Base-by-base conservation (phyloP, 2,113 vertebrate genomes). In the Phrynosoma platyrhinos region DNA sequence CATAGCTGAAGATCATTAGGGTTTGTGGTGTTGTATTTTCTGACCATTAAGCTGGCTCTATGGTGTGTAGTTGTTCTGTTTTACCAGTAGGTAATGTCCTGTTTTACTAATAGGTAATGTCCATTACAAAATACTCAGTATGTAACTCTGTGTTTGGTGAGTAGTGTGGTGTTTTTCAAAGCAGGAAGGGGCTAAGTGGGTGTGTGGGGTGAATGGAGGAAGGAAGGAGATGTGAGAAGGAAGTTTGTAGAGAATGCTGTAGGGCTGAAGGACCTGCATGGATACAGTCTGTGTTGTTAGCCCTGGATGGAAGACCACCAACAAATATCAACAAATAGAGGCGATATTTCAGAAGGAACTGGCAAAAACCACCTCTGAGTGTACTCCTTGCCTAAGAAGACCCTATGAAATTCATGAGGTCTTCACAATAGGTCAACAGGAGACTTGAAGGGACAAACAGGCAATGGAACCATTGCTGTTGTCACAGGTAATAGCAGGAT, bases 61-160 rank as follows among this genome's bases (percentile, higher is more conserved):
- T 84, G 89, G 87, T 88, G 69, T 82, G 88, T n/a, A 90, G 69
- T 14, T 89, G 53, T 89, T 94, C 94, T 88, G 40, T 87, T 84
- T 91, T 90, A 89, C 82, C 30, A 27, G 3, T 6, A 88, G 90
- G 69, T 87, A 92, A 85, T 62, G 12, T 81, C 82, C 0, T 55
- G 12, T 12, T 12, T 55, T 88, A 89, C 82, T 25, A 27, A 3
- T 6, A 88, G 90, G 69, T 87, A 92, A 87, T 64, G 12, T 83
- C 81, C 0, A 23, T 92, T 91, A 84, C 42, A 71, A 90, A 91
- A 90, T 85, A 66, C n/a, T 89, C 30, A n/a, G 20, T 7, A 25
- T 30, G 0, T 76, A 90, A 64, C 55, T 92, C 80, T 77, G 0
- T 79, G 76, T 92, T 74, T 88, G 90, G 71, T 83, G 89, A 3